Conservation (phyloP, 2,888 invertebrate species). For the Lasioglossum zephyrum region DNA sequence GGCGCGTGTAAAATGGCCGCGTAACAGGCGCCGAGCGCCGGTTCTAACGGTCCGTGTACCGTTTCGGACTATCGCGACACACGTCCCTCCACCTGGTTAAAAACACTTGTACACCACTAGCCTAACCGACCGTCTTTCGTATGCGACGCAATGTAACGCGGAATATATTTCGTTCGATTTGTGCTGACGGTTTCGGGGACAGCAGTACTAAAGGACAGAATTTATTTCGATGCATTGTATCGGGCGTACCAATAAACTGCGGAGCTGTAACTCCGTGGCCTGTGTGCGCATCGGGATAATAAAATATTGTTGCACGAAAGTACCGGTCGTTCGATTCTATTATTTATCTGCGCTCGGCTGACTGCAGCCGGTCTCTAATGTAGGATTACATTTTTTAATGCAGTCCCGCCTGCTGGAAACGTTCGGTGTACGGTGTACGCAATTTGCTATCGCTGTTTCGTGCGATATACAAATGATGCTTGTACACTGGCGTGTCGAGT, state of each 20-base stretch:
- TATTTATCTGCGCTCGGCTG: background rate
- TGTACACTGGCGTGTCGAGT: background rate
- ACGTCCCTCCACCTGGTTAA: background rate
- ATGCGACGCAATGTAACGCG: background rate
- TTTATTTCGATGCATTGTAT: constrained; percentile 12
- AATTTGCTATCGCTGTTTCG: background rate
- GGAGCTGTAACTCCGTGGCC: background rate
- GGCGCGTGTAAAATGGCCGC: constrained; percentile 11
- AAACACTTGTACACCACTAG: background rate
- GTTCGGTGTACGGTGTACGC: background rate
- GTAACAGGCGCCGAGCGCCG: background rate
- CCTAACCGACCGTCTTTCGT: background rate
- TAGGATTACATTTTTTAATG: constrained; percentile 3
- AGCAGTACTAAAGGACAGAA: background rate
- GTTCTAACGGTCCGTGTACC: background rate
- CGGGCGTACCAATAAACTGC: background rate
- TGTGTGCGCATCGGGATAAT: background rate
- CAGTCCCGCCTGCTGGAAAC: background rate
- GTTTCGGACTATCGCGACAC: constrained; percentile 1
- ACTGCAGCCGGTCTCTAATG: background rate
- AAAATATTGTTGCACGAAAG: background rate
- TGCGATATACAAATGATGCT: background rate
- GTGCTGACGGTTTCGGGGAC: constrained; percentile 2
- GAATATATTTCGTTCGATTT: background rate
- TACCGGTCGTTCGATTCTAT: background rate